phyloP scores from a whole-genome alignment of 2,888 invertebrate species.

The Nemotelus nigrinus region DNA sequence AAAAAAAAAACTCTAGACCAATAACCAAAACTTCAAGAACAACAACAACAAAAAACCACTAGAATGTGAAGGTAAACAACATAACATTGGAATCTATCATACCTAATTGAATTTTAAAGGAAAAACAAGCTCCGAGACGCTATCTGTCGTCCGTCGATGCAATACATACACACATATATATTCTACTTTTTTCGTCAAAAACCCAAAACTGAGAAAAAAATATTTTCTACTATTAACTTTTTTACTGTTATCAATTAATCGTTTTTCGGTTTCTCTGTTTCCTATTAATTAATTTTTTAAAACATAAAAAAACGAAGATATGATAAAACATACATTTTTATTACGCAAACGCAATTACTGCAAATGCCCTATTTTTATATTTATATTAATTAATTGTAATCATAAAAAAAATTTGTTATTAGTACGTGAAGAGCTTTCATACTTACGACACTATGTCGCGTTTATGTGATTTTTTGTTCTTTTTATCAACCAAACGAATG shows the following conservation, averaged over 20 bases:
- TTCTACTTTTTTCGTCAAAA: conserved; percentile 19
- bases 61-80: conserved; percentile 5
- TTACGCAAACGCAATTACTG: conserved; percentile 38
- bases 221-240: conserved; percentile 44
- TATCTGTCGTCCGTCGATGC: conserved; percentile 32
- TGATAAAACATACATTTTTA: conserved; percentile 22
- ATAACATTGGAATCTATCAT: not conserved
- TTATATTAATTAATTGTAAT: conserved; percentile 40
- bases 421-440: conserved; percentile 40
- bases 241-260: conserved; percentile 43
- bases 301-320: not conserved
- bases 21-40: not conserved
- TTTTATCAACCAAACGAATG: conserved; percentile 26
- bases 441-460: conserved; percentile 42
- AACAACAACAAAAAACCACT: conserved; percentile 15
- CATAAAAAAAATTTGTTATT: conserved; percentile 29
- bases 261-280: conserved; percentile 41
- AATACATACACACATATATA: not conserved
- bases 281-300: conserved; percentile 42
- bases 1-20: conserved; percentile 24
- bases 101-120: not conserved
- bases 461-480: conserved; percentile 45
- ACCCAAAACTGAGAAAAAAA: conserved; percentile 15
- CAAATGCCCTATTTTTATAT: conserved; percentile 44
- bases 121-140: conserved; percentile 37